These are phyloP conservation scores for Xylota segnis DNA, from an alignment of 2,888 invertebrate species.

Conservation along the genomic window DNA sequence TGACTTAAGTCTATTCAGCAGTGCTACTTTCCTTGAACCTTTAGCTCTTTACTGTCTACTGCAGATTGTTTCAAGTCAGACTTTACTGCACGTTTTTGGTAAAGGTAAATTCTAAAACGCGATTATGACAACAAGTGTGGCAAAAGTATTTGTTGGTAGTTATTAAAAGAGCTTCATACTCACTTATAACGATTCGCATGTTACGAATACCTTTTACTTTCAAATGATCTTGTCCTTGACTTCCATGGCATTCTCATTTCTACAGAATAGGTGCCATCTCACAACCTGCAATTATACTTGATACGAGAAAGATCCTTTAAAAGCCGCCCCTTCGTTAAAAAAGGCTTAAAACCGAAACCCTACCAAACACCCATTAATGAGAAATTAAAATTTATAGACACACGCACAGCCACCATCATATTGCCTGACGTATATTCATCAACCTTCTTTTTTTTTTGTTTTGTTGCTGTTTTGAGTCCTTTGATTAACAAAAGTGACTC, in stretches of 20 bases:
- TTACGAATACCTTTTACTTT: too few species aligned
- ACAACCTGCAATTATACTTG: neutral
- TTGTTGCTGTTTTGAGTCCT: slow-evolving; percentile 21
- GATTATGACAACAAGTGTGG: too few species aligned
- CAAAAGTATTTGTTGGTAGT: too few species aligned
- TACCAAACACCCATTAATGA: slow-evolving; percentile 40
- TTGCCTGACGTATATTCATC: slow-evolving; percentile 58
- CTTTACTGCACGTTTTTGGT: too few species aligned
- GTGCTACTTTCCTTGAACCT: too few species aligned
- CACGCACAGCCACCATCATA: slow-evolving; percentile 21
- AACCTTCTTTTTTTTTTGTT: slow-evolving; percentile 35
- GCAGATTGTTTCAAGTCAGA: too few species aligned
- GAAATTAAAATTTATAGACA: slow-evolving; percentile 30
- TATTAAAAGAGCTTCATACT: too few species aligned
- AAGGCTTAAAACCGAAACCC: slow-evolving; percentile 19
- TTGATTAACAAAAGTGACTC: slow-evolving; percentile 75
- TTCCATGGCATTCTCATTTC: neutral
- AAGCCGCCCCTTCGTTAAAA: slow-evolving; percentile 21
- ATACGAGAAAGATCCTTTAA: slow-evolving; percentile 20
- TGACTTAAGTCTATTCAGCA: too few species aligned
- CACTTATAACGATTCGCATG: too few species aligned
- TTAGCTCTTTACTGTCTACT: too few species aligned
- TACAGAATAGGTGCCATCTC: neutral
- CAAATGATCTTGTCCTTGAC: slow-evolving; percentile 13
- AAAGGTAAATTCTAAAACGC: too few species aligned